Base-by-base conservation (phyloP, 2,888 invertebrate species). In the Drosophila falleni region DNA sequence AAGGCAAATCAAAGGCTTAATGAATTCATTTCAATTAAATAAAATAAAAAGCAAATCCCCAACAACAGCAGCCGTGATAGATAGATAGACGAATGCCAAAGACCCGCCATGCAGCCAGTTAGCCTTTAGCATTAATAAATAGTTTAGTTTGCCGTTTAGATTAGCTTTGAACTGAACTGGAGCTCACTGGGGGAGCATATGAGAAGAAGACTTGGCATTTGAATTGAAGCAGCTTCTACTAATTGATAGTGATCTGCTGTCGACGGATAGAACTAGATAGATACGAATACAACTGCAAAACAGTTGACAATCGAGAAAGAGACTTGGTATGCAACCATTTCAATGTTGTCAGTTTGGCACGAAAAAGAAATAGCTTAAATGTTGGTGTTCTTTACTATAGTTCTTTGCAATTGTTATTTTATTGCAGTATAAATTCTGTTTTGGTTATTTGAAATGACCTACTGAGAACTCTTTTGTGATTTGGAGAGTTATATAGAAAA, bases 1-100 rank as follows among this genome's bases (percentile, higher is more conserved):
- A 86, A 86, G 88, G 88, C 86, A 89, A 89, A 86, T 86, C 86
- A 76, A 85, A 80, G 71, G 69, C 88, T 80, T 87, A 87, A 87
- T 87, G 88, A 87, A 89, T 87, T 89, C 86, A 87, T 85, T 87
- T 89, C 88, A 87, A 87, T 87, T 87, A 87, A 86, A 89, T 79
- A 63, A 65, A 82, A 58, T 64, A 55, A 62, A 56, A 49, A 55
- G 19, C 71, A 64, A 64, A 71, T 71, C 62, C 61, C 44, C 35
- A 61, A 37, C 51, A 65, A 59, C 50, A 55, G 50, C 67, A 67
- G 65, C 69, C 66, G 64, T 78, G 80, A 88, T 78, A 83, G 89
- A 80, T 6, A 29, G 29, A 29, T 29, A 83, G 89, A 80, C 77
- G 68, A 77, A 79, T 65, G 80, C 80, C 72, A 73, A 65, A 76